Evolutionary conservation across 2,888 invertebrate genomes (phyloP).

Genomic region (Odontothrips loti): DNA sequence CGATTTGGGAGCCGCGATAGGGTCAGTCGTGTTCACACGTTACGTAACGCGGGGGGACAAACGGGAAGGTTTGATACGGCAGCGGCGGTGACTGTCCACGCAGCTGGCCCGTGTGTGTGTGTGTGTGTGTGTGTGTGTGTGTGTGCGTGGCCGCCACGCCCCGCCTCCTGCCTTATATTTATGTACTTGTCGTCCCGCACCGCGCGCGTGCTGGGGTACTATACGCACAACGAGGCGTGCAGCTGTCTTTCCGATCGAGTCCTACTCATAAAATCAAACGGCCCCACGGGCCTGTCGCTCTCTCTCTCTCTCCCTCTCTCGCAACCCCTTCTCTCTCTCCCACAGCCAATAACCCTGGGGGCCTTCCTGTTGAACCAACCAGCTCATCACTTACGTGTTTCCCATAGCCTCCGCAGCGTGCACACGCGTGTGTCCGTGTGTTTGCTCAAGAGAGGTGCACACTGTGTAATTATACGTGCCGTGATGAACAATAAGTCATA

Average conservation of each 20-base stretch:
- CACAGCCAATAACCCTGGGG: not conserved
- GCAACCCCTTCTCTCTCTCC: not conserved
- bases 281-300: not conserved
- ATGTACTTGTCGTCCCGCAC: conserved; percentile 1
- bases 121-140: no score
- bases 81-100: not conserved
- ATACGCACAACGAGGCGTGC: not conserved
- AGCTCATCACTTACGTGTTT: not conserved
- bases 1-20: not conserved
- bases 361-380: not conserved
- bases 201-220: not conserved
- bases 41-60: not conserved
- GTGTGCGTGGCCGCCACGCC: not conserved
- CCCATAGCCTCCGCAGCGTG: not conserved
- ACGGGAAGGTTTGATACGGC: conserved; percentile 13
- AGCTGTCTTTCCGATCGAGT: not conserved
- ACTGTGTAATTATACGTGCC: not conserved
- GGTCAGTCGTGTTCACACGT: no score
- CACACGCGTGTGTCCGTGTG: not conserved
- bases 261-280: conserved; percentile 17
- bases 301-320: not conserved
- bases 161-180: not conserved
- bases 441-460: not conserved
- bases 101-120: not conserved
- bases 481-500: not conserved